Evolutionary conservation across 2,797 vertebrate genomes (phyloP), one percentile per base, ranked within the genome.

Genomic region (Peromyscus attwateri): DNA sequence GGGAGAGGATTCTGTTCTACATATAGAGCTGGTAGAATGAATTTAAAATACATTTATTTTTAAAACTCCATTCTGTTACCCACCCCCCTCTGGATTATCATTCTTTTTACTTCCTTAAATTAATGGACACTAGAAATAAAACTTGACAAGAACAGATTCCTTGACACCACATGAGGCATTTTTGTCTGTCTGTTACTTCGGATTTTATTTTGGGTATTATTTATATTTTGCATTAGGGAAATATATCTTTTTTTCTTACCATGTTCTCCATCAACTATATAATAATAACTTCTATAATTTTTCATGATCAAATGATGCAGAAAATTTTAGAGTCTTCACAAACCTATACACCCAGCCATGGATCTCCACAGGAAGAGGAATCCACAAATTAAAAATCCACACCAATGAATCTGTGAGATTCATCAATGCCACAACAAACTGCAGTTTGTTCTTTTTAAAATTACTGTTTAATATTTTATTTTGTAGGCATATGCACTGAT

Each of bases 1-100:
- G 89, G 73, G 87, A 96, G 94, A 91, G 29, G 52, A 70, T 92
- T 97, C 77, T 75, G 79, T 91, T 97, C 29, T 23, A 89, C 4
- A 60, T n/a, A 91, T 64, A 82, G 75, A 89, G 40, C 40, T 71
- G 9, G 64, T 66, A 80, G 82, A 82, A 89, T 11, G 90, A 75
- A 77, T 95, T 91, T 89, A 46, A 83, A 92, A 92, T 9, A 73
- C 37, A 80, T 92, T 84, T 87, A 34, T 49, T 40, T 79, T 92
- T 70, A 96, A 91, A 93, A 89, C 49, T 87, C 34, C 5, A 64
- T 43, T 27, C 9, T 60, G 1, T 88, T 43, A 11, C 10, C 37
- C 11, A 8, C 19, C 21, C 10, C 27, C 11, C 21, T 75, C 11
- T 75, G 37, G 10, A 66, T 66, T 66, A 87, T 31, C 64, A 21